Conservation (phyloP, 2,888 invertebrate genomes). For the Azorinus chamasolen region DNA sequence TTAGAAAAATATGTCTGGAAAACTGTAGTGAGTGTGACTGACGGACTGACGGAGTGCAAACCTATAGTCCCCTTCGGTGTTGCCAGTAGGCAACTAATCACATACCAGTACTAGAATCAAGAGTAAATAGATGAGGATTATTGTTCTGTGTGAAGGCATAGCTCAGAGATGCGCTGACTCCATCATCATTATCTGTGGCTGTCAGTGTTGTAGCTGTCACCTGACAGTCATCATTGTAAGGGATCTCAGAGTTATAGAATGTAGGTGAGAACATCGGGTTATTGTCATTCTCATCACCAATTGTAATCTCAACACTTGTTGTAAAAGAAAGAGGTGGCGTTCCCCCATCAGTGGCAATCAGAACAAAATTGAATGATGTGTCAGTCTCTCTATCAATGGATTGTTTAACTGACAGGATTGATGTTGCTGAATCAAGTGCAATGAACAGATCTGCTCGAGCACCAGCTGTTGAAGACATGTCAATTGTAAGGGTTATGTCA, state of each 20-base stretch:
- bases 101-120: constrained; percentile 68
- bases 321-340: constrained; percentile 95
- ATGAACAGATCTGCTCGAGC: constrained; percentile 64
- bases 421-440: constrained; percentile 60
- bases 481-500: constrained; percentile 71
- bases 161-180: constrained; percentile 70
- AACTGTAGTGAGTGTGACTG: too few species aligned
- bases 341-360: constrained; percentile 96
- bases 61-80: too few species aligned
- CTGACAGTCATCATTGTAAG: constrained; percentile 74
- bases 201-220: constrained; percentile 70
- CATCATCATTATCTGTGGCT: constrained; percentile 79
- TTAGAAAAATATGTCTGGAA: too few species aligned
- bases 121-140: constrained; percentile 68
- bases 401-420: constrained; percentile 63
- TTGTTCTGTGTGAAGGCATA: constrained; percentile 67
- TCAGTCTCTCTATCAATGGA: constrained; percentile 75
- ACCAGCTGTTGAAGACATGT: constrained; percentile 63
- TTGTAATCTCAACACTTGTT: constrained; percentile 87
- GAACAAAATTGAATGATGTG: constrained; percentile 62
- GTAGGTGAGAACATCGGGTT: constrained; percentile 70
- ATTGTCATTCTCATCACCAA: constrained; percentile 78
- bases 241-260: constrained; percentile 77
- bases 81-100: too few species aligned
- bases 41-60: too few species aligned